phyloP scores from a whole-genome alignment of 2,113 vertebrate genomes.

The Galeopterus variegatus region DNA sequence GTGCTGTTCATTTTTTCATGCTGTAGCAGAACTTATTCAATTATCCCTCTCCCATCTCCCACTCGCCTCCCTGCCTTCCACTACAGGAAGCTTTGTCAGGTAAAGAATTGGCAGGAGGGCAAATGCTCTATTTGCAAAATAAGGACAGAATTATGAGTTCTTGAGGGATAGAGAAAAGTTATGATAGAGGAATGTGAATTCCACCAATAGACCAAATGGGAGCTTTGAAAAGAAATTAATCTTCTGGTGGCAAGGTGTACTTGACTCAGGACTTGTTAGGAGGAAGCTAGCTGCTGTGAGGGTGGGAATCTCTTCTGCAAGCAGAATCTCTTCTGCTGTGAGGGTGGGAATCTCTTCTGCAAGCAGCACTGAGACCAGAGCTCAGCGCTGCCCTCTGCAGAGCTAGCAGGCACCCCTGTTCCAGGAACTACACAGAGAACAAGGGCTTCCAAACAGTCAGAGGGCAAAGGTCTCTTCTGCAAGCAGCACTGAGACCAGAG shows the following conservation, averaged over 20 bases:
- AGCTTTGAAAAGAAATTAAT: neutral
- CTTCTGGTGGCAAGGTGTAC: neutral
- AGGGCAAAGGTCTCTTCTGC: neutral
- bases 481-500: neutral
- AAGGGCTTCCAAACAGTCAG: neutral
- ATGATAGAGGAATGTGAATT: neutral
- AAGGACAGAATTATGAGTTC: conserved; percentile 2
- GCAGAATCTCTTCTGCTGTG: no score
- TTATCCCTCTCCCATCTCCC: neutral
- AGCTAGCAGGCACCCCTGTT: neutral
- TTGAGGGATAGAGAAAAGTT: neutral
- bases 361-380: neutral
- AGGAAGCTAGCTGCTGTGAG: neutral
- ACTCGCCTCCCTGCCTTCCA: neutral
- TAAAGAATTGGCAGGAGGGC: neutral
- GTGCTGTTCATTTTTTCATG: neutral
- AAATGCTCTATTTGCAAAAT: neutral
- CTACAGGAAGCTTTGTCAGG: neutral
- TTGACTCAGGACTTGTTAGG: neutral
- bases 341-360: neutral
- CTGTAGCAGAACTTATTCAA: neutral
- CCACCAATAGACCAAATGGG: neutral
- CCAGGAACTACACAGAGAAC: neutral
- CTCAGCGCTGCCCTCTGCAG: neutral
- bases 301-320: neutral